Conservation (phyloP, 2,888 invertebrate species). For the Scaptomyza reducta region DNA sequence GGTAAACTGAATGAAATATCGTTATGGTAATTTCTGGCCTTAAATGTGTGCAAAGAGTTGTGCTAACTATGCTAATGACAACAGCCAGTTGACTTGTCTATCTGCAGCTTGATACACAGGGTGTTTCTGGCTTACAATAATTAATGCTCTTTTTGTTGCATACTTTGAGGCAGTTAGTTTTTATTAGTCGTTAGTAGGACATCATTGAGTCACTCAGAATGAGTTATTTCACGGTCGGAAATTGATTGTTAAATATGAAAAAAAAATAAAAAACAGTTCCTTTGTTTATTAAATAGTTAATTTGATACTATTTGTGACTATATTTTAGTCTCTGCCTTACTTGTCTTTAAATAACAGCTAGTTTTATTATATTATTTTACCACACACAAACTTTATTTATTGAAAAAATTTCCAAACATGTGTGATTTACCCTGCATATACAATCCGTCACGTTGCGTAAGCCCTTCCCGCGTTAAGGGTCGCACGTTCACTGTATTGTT, state of each 20-base stretch:
- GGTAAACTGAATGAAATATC: slow-evolving; percentile 72
- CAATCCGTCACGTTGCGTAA: slow-evolving; percentile 7
- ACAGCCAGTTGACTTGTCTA: not conserved
- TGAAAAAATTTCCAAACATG: slow-evolving; percentile 37
- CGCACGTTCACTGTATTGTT: slow-evolving; percentile 61
- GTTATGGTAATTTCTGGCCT: slow-evolving; percentile 59
- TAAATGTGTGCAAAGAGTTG: slow-evolving; percentile 54
- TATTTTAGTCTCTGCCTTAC: not conserved
- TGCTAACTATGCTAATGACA: slow-evolving; percentile 67
- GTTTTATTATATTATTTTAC: not conserved
- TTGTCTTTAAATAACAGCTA: not conserved
- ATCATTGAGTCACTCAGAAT: no score
- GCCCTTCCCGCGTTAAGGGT: not conserved
- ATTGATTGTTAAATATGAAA: no score
- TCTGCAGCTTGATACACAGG: slow-evolving; percentile 34
- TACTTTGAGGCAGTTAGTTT: slow-evolving; percentile 53
- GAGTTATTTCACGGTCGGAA: no score
- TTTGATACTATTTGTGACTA: not conserved
- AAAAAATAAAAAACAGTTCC: no score
- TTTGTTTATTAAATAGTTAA: no score
- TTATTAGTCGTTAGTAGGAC: slow-evolving; percentile 10
- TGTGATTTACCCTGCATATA: slow-evolving; percentile 59
- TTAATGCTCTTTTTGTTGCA: slow-evolving; percentile 23
- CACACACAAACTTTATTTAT: not conserved
- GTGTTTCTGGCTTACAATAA: slow-evolving; percentile 12